A percentile compares a stretch with the other conserved stretches of the same genome.
Conservation (phyloP, 2,113 vertebrate genomes). For the Phyllostomus discolor region DNA sequence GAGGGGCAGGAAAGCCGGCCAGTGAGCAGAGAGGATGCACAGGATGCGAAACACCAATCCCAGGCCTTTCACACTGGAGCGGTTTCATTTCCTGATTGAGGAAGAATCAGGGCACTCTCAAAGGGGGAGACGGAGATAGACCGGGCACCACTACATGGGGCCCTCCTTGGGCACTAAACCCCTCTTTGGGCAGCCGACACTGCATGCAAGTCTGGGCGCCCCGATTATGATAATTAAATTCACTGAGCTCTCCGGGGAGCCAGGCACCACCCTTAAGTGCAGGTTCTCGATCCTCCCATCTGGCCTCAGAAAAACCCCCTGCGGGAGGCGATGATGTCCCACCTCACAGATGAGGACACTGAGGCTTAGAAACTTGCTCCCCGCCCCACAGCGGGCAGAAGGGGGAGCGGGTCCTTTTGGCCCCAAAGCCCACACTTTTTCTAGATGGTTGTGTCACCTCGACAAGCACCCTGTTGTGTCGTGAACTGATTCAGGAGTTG, state of each 20-base stretch:
- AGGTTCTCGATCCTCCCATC: no score
- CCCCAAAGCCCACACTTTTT: neutral
- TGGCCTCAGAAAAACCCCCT: neutral
- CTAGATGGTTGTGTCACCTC: neutral
- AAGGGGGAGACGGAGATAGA: neutral
- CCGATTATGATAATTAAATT: neutral
- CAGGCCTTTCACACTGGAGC: neutral
- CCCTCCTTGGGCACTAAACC: neutral
- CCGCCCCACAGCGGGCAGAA: neutral
- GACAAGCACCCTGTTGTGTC: neutral
- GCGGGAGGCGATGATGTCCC: rapidly evolving
- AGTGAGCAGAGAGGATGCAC: neutral
- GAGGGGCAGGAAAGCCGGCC: neutral
- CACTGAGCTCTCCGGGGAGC: neutral
- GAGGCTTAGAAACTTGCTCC: neutral
- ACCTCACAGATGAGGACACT: neutral
- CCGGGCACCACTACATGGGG: neutral
- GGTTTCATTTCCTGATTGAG: neutral
- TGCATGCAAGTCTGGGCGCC: neutral
- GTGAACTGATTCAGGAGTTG: neutral
- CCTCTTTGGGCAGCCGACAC: neutral
- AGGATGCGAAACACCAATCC: neutral
- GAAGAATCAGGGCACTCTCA: neutral
- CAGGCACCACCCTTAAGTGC: neutral
- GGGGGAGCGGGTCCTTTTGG: no score